These are phyloP conservation scores for Temnothorax unifasciatus DNA, from an alignment of 2,888 invertebrate genomes.

Conservation along the genomic window DNA sequence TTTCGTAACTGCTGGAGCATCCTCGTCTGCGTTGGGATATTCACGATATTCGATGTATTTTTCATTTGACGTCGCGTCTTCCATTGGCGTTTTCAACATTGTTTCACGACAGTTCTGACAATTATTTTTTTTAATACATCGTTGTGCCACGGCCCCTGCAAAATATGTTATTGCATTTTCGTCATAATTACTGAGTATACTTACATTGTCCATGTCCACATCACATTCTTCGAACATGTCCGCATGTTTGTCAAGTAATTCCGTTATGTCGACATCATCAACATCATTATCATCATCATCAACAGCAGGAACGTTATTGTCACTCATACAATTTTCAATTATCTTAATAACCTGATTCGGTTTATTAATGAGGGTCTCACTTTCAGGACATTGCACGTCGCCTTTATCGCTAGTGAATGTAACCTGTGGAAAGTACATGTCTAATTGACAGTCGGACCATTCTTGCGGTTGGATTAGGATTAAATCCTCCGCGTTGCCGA, in stretches of 20 bases:
- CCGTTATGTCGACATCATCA: background rate
- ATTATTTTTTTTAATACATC: background rate
- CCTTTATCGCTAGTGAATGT: conserved; percentile 7
- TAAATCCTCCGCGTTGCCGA: background rate
- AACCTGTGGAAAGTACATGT: background rate
- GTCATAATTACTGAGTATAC: conserved; percentile 2
- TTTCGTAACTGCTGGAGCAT: conserved; percentile 2
- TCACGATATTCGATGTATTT: conserved; percentile 10
- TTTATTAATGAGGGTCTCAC: background rate
- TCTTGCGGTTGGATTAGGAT: background rate
- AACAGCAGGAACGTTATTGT: too few species aligned
- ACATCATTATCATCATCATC: background rate
- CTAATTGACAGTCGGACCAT: background rate
- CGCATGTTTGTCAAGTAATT: too few species aligned
- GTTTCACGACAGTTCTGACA: background rate
- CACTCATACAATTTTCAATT: background rate
- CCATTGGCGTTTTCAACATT: conserved; percentile 9
- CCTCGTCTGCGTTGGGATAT: conserved; percentile 13
- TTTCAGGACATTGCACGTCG: background rate
- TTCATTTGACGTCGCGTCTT: background rate
- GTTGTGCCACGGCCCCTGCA: background rate
- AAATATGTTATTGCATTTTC: conserved; percentile 7
- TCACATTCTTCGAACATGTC: background rate
- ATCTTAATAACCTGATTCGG: background rate
- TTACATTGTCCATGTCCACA: background rate